phyloP scores from a whole-genome alignment of 2,797 vertebrate genomes.

The Diplodus puntazzo region DNA sequence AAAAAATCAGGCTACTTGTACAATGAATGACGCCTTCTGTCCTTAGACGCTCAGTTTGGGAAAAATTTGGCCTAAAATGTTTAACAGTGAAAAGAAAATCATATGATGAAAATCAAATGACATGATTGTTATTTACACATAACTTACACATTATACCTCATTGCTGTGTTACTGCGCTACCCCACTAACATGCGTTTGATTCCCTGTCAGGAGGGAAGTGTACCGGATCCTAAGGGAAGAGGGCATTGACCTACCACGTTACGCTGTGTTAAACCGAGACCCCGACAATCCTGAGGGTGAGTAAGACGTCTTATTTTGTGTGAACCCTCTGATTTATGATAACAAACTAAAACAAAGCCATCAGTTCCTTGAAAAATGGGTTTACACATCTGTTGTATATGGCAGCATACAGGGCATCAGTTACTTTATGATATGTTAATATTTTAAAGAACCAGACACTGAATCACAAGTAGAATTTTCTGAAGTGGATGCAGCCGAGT shows the following conservation, averaged over 20 bases:
- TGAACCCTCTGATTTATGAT: background rate
- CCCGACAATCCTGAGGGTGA: constrained; percentile 94
- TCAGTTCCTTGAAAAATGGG: too few relatives aligned
- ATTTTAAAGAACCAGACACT: background rate
- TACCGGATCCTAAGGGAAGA: constrained; percentile 97
- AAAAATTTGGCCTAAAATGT: too few relatives aligned
- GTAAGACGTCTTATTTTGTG: constrained; percentile 23
- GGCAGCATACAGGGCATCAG: background rate
- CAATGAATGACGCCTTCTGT: too few relatives aligned
- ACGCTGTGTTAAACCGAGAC: constrained; percentile 95
- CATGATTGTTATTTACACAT: constrained; percentile 14
- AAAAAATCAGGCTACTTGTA: background rate
- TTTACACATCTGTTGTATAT: background rate
- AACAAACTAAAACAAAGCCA: background rate
- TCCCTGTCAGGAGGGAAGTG: constrained; percentile 92
- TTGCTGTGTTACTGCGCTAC: background rate
- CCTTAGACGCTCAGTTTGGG: too few relatives aligned
- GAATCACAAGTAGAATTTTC: background rate
- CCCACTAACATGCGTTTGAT: constrained; percentile 1
- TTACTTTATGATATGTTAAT: background rate
- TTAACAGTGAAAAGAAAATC: too few relatives aligned
- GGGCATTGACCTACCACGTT: constrained; percentile 96
- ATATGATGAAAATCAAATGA: background rate
- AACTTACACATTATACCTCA: background rate
- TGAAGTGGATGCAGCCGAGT: background rate